Conservation (phyloP, 2,797 vertebrate species). For the Nannoperca australis region DNA sequence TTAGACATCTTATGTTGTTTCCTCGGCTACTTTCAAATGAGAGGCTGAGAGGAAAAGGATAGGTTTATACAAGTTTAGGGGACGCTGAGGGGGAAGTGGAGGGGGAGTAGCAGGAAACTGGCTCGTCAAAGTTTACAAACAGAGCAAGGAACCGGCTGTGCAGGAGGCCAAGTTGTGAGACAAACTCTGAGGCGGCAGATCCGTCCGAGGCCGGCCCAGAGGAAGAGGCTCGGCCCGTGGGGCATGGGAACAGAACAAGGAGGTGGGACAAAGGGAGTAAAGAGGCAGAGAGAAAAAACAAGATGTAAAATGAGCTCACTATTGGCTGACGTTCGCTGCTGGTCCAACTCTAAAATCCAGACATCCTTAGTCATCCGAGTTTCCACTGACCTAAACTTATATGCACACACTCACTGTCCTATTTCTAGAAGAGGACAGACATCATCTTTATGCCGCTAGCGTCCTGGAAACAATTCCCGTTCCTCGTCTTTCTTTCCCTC, state of each 20-base stretch:
- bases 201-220: constrained; percentile 60
- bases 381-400: constrained; percentile 75
- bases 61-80: constrained; percentile 20
- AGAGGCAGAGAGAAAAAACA: constrained; percentile 41
- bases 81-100: neutral
- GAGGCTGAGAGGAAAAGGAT: constrained; percentile 14
- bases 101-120: constrained; percentile 64
- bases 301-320: constrained; percentile 74
- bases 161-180: constrained; percentile 54
- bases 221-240: constrained; percentile 77
- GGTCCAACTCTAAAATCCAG: constrained; percentile 68
- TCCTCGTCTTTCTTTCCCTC: constrained; percentile 47
- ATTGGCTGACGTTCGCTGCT: constrained; percentile 53
- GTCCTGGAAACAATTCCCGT: constrained; percentile 64
- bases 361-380: constrained; percentile 70
- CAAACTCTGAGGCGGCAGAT: constrained; percentile 49
- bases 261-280: constrained; percentile 36
- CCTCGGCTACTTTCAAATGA: constrained; percentile 17
- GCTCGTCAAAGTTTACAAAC: constrained; percentile 77
- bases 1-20: constrained; percentile 36
- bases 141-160: constrained; percentile 55
- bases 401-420: constrained; percentile 53
- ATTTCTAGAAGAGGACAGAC: constrained; percentile 68
- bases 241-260: constrained; percentile 77
- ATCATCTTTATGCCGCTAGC: constrained; percentile 60